phyloP scores from a whole-genome alignment of 1,140 invertebrate genomes.

The Macrobrachium rosenbergii region DNA sequence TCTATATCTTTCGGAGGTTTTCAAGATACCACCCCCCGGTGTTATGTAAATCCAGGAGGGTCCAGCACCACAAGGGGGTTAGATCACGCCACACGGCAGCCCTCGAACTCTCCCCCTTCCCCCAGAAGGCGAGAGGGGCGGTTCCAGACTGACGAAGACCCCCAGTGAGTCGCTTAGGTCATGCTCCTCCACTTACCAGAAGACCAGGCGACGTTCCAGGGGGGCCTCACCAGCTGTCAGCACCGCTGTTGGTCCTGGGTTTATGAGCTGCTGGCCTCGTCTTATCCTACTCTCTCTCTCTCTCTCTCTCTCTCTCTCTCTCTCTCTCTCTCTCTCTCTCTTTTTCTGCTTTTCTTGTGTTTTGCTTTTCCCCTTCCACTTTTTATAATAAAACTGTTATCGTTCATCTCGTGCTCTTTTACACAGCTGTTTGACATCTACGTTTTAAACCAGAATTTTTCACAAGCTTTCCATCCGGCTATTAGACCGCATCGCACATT shows the following conservation, averaged over 20 bases:
- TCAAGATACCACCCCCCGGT: constrained; percentile 44
- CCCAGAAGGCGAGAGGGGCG: not conserved
- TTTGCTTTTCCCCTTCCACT: not conserved
- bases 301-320: not conserved
- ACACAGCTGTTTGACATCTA: not conserved
- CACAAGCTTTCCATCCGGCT: not conserved
- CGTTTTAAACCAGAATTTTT: not conserved
- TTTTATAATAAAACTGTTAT: too few species aligned
- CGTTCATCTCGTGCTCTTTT: not conserved
- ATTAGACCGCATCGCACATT: too few species aligned
- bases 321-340: not conserved
- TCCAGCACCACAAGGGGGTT: constrained; percentile 23
- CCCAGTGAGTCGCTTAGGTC: not conserved
- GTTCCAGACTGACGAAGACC: not conserved
- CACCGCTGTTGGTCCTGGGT: constrained; percentile 52
- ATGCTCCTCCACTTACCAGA: not conserved
- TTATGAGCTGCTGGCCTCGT: constrained; percentile 33
- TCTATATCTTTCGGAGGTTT: constrained; percentile 34
- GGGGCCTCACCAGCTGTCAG: constrained; percentile 50
- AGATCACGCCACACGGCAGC: not conserved
- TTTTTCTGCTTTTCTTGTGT: not conserved
- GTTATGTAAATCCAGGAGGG: constrained; percentile 53
- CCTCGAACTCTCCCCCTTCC: constrained; percentile 10
- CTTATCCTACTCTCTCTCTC: not conserved
- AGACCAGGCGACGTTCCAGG: constrained; percentile 44